phyloP scores from a whole-genome alignment of 2,888 invertebrate genomes.

The Beris chalybata region DNA sequence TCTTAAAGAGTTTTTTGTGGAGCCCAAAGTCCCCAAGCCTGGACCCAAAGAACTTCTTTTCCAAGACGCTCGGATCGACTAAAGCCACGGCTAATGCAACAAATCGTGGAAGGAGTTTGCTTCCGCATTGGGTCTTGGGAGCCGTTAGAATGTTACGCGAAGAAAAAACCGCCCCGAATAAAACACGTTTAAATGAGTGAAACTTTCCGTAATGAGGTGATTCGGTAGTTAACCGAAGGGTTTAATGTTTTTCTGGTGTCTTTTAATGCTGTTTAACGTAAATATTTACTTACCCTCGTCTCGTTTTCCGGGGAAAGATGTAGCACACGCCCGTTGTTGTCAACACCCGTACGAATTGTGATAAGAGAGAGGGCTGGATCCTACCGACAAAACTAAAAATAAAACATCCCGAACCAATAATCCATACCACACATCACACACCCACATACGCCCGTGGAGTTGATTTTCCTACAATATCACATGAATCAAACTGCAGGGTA shows the following conservation, averaged over 20 bases:
- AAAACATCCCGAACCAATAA: conserved; percentile 34
- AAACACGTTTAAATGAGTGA: conserved; percentile 17
- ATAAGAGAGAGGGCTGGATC: conserved; percentile 6
- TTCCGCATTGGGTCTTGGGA: not conserved
- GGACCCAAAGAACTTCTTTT: not conserved
- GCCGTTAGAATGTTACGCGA: no score
- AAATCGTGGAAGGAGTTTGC: no score
- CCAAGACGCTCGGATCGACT: conserved; percentile 15
- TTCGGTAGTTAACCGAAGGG: conserved; percentile 32
- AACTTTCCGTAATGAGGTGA: conserved; percentile 21
- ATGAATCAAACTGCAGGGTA: conserved; percentile 49
- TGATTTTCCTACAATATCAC: conserved; percentile 38
- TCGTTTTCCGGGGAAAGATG: not conserved
- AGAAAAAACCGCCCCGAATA: not conserved
- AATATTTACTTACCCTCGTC: conserved; percentile 32
- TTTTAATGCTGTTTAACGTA: conserved; percentile 28
- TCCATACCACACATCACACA: conserved; percentile 22
- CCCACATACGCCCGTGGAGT: no score
- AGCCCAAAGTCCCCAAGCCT: no score
- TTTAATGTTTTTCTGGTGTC: conserved; percentile 33
- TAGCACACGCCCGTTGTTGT: conserved; percentile 32
- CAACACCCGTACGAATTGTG: conserved; percentile 20
- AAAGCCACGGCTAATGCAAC: conserved; percentile 5
- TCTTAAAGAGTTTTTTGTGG: no score
- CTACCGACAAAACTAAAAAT: conserved; percentile 22